A percentile compares a stretch with the other conserved stretches of the same genome.
These are phyloP conservation scores for Chrysaora quinquecirrha DNA, from an alignment of 30 jellyfish, hydroid and myxozoan species.

Conservation along the genomic window DNA sequence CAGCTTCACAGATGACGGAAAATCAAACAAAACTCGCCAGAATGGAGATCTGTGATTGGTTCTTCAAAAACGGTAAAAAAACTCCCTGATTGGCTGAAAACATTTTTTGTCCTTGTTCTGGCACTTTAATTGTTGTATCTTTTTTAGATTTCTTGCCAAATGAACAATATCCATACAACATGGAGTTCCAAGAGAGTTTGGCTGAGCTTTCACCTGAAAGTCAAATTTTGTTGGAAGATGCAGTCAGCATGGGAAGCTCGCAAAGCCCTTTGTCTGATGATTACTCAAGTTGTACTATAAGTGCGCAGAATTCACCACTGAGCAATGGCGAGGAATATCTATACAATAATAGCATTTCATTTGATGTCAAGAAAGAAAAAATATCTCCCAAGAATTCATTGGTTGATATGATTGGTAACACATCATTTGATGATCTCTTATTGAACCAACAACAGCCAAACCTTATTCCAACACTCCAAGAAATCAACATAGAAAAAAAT, in stretches of 20 bases:
- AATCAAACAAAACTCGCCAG: background rate
- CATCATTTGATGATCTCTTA: background rate
- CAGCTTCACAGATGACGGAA: background rate
- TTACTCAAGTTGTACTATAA: conserved; percentile 32
- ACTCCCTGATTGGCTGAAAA: background rate
- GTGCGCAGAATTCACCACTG: conserved; percentile 64
- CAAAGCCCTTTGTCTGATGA: conserved; percentile 63
- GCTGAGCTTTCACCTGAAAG: conserved; percentile 70
- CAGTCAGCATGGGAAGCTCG: conserved; percentile 42
- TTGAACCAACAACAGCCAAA: background rate
- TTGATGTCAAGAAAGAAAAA: conserved; percentile 46
- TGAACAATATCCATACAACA: conserved; percentile 59
- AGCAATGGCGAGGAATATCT: conserved; percentile 31
- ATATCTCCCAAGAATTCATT: conserved; percentile 36
- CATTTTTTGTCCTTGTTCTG: too few relatives aligned
- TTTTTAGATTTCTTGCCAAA: conserved; percentile 46
- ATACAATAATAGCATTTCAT: conserved; percentile 2
- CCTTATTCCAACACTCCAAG: background rate
- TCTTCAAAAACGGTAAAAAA: too few relatives aligned
- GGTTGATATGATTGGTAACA: background rate
- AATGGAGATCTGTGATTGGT: too few relatives aligned
- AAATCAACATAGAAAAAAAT: background rate
- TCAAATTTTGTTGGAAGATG: conserved; percentile 47
- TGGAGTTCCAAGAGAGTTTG: conserved; percentile 38
- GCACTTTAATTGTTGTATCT: too few relatives aligned